Base-by-base conservation (phyloP, 2,888 invertebrate species). In the Periphyllus acericola region DNA sequence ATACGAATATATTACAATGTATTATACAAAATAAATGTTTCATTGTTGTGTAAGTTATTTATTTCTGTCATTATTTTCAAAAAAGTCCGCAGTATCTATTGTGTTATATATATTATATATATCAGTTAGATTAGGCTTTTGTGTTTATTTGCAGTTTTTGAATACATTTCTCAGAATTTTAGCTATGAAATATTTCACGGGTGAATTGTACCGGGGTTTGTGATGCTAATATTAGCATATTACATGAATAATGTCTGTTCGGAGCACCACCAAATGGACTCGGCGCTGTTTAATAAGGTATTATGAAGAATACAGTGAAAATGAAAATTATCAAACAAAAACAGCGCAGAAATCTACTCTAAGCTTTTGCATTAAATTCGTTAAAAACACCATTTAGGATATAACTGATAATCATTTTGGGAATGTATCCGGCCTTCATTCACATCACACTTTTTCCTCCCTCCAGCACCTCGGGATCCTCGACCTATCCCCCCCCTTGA, bases 141-240 rank as follows among this genome's bases (percentile, higher is more conserved):
- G 52, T 72, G 25, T 81, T 68, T 46, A n/a, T 75, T 81, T 68
- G 34, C 40, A n/a, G 14, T 19, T 52, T 72, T 83, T 72, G 52
- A 72, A 83, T 72, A 55, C 8, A 72, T 52, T 34, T 83, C 74
- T 32, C 34, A n/a, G 52, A 72, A 6, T 34, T 40, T 83, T 25
- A 29, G 71, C 14, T n/a, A 34, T 52, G 52, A 52, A 83, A 83
- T 83, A 55, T 83, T 83, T 72, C 52, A 46, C 25, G 71, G 71
- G 71, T 29, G 52, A 52, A 52, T 72, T n/a, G 52, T 82, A 52
- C 29, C 46, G 71, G 46, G 21, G 46, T 72, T 34, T 52, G n/a
- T 83, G 46, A 71, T 14, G 72, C 21, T 83, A 72, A 83, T 83
- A 83, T 83, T 83, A 55, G 52, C 72, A 52, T 83, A 80, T 80